phyloP scores from a whole-genome alignment of 2,888 invertebrate genomes.

The Pharmacophagus antenor region DNA sequence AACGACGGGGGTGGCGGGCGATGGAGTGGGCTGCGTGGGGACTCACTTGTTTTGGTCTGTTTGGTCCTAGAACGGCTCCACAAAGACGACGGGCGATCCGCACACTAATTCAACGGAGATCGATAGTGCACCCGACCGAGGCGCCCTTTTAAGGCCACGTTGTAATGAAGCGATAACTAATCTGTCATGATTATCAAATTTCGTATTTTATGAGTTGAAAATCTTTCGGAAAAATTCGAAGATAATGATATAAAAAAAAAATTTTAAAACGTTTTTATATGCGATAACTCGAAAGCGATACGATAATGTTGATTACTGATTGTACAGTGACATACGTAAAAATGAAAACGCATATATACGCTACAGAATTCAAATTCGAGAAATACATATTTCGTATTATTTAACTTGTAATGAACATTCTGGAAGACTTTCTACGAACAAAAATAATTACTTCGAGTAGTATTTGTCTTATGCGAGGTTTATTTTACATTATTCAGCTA shows the following conservation, averaged over 20 bases:
- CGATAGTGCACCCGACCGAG: slow-evolving; percentile 76
- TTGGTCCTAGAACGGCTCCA: slow-evolving; percentile 76
- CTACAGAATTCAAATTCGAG: not conserved
- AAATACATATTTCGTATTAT: not conserved
- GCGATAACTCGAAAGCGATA: slow-evolving; percentile 3
- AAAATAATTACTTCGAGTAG: not conserved
- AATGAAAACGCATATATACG: slow-evolving; percentile 5
- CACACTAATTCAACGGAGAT: slow-evolving; percentile 80
- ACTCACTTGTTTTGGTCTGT: slow-evolving; percentile 79
- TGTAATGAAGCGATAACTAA: slow-evolving; percentile 65
- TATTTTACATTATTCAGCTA: not conserved
- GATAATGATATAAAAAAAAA: not conserved
- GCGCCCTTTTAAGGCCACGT: slow-evolving; percentile 71
- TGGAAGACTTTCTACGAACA: too few relatives aligned
- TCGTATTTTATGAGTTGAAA: slow-evolving; percentile 8
- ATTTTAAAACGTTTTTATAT: not conserved
- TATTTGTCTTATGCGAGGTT: not conserved
- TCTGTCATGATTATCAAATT: slow-evolving; percentile 48
- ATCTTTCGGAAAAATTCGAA: not conserved
- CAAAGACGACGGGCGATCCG: slow-evolving; percentile 79
- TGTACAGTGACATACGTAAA: slow-evolving; percentile 9
- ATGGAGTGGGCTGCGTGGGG: slow-evolving; percentile 51
- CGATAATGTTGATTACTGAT: slow-evolving; percentile 22
- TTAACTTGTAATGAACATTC: too few relatives aligned
- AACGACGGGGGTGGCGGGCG: slow-evolving; percentile 55